phyloP scores from a whole-genome alignment of 2,888 invertebrate species.

The Plagodis dolabraria region DNA sequence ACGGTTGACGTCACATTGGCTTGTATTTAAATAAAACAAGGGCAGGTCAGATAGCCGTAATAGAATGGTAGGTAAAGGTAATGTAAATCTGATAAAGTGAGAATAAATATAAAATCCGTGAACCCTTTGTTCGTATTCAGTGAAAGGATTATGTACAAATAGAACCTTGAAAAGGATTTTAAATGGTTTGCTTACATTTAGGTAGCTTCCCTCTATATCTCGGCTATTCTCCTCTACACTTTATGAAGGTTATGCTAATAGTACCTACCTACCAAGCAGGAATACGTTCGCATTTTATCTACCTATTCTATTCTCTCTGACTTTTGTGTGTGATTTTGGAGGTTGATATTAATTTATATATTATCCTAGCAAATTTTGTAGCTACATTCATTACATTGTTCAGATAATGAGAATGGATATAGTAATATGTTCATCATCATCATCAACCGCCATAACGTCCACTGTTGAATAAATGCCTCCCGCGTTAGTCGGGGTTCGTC shows the following conservation, averaged over 20 bases:
- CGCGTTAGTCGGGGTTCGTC: no score
- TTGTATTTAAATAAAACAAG: conserved; percentile 18
- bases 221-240: conserved; percentile 22
- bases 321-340: conserved; percentile 7
- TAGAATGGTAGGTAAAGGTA: conserved; percentile 26
- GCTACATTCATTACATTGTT: no score
- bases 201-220: conserved; percentile 25
- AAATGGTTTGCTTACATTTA: conserved; percentile 30
- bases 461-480: no score
- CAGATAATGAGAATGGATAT: no score
- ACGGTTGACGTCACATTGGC: background rate
- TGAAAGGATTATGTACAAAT: conserved; percentile 28
- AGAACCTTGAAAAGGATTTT: conserved; percentile 30
- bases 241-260: conserved; percentile 28
- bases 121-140: conserved; percentile 33
- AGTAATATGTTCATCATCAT: no score
- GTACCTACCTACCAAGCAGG: background rate
- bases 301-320: conserved; percentile 6
- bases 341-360: background rate
- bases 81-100: conserved; percentile 34
- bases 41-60: conserved; percentile 24
- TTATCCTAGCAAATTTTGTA: no score
- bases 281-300: conserved; percentile 16
- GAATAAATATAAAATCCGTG: conserved; percentile 31
- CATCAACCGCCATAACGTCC: no score